These are phyloP conservation scores for Acanthurus tractus DNA, from an alignment of 2,797 vertebrate species.

Conservation along the genomic window DNA sequence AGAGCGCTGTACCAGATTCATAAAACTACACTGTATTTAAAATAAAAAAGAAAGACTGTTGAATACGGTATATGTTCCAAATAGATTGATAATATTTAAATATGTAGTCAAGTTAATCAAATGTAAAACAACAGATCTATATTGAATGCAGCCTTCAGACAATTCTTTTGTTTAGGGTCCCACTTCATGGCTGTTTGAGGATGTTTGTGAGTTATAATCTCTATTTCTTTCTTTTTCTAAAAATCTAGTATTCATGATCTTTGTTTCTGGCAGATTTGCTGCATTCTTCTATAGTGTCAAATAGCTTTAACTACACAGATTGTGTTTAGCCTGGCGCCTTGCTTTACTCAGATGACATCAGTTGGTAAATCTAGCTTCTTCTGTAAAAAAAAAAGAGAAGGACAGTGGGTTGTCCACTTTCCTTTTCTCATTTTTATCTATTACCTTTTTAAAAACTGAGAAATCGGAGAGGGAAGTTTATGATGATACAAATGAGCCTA, in stretches of 20 bases:
- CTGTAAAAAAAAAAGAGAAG: neutral
- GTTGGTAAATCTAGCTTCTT: constrained; percentile 59
- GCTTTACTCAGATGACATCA: constrained; percentile 48
- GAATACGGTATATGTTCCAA: neutral
- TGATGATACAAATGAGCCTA: constrained; percentile 14
- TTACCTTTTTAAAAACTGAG: neutral
- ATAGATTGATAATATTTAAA: no score
- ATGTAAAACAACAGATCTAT: no score
- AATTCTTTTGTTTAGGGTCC: neutral
- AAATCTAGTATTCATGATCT: constrained; percentile 13
- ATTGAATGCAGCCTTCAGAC: neutral
- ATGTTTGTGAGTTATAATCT: neutral
- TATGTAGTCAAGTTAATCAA: no score
- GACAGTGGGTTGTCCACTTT: constrained; percentile 20
- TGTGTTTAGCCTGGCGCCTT: constrained; percentile 61
- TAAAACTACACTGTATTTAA: neutral
- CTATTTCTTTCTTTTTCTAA: constrained; percentile 24
- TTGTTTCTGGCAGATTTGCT: constrained; percentile 56
- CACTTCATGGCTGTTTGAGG: constrained; percentile 1
- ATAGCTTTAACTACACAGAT: constrained; percentile 53
- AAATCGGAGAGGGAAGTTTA: constrained; percentile 18
- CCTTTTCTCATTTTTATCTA: neutral
- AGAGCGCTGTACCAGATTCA: no score
- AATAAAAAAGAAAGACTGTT: neutral
- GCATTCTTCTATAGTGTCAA: constrained; percentile 62